Evolutionary conservation across 2,888 invertebrate species (phyloP).

Genomic region (Copidosoma aretas): DNA sequence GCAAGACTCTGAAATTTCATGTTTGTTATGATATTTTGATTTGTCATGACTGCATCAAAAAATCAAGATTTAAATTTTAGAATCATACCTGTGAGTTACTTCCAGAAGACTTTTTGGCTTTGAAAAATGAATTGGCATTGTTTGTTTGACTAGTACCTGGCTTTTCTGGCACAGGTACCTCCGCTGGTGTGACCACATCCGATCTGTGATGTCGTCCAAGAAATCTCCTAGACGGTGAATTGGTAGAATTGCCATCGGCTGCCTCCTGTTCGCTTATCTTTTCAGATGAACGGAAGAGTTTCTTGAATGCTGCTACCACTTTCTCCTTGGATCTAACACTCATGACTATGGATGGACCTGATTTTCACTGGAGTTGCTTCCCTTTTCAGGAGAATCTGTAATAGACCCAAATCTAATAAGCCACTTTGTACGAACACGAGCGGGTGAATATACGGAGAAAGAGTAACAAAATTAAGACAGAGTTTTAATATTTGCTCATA

Average conservation of each 20-base stretch:
- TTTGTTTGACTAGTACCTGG: constrained; percentile 52
- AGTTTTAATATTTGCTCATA: no score
- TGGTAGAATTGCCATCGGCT: constrained; percentile 66
- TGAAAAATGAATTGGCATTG: constrained; percentile 54
- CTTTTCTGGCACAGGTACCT: constrained; percentile 52
- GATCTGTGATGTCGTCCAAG: constrained; percentile 56
- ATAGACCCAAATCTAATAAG: constrained; percentile 5
- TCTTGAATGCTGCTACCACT: constrained; percentile 80
- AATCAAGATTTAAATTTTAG: neutral
- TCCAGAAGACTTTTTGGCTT: constrained; percentile 53
- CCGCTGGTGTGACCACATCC: constrained; percentile 59
- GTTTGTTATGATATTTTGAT: neutral
- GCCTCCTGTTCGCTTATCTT: constrained; percentile 73
- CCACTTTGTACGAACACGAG: no score
- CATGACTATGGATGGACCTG: constrained; percentile 62
- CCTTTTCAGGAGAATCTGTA: constrained; percentile 15
- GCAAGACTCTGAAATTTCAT: constrained; percentile 40
- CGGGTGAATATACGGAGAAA: no score
- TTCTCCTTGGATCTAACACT: constrained; percentile 82
- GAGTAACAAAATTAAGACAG: no score
- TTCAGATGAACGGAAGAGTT: constrained; percentile 77
- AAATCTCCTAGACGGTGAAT: constrained; percentile 69
- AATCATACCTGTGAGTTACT: constrained; percentile 50
- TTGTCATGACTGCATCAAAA: neutral
- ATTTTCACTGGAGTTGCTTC: neutral